Evolutionary conservation across 2,888 invertebrate species (phyloP), one percentile per base, ranked within the genome.

Genomic region (Acleris holmiana): DNA sequence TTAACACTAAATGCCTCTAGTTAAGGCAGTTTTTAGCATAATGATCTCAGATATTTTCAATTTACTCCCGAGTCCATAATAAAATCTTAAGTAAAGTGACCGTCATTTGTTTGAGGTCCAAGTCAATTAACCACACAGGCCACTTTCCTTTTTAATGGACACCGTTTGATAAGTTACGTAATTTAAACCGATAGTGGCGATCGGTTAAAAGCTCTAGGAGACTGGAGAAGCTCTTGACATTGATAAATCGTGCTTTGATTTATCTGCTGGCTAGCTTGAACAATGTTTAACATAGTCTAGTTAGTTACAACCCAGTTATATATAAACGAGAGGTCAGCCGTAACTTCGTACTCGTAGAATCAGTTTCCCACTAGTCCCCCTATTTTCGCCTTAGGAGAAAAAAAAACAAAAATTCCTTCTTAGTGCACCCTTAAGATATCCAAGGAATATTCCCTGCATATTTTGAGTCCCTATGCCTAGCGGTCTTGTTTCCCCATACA

Each of bases 251-350:
- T 51, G n/a, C 49, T 61, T 48, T 53, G 49, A 61, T 19, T 67
- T 70, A 66, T 70, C 68, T 54, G 49, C 21, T 23, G 49, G 59
- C 51, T 66, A 64, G 65, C 72, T 67, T 71, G 69, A 67, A 62
- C 49, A 71, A 67, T 67, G 67, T 60, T 68, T 72, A 48, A 68
- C 61, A 64, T 68, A 17, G 13, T 41, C 61, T 21, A 49, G 69
- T 73, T 67, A 65, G 49, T 29, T 29, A 29, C 2, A 8, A 29
- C 29, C 25, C 8, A 29, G 29, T 29, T 8, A 29, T 4, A 29
- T n/a, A n/a, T n/a, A n/a, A n/a, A n/a, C n/a, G n/a, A n/a, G n/a
- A n/a, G n/a, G n/a, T n/a, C n/a, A n/a, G n/a, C n/a, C n/a, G n/a
- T n/a, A n/a, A n/a, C n/a, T n/a, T n/a, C n/a, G n/a, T n/a, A n/a